A percentile compares a stretch with the other conserved stretches of the same genome.
Evolutionary conservation across 2,797 vertebrate species (phyloP).

Genomic region (Silurus aristotelis): DNA sequence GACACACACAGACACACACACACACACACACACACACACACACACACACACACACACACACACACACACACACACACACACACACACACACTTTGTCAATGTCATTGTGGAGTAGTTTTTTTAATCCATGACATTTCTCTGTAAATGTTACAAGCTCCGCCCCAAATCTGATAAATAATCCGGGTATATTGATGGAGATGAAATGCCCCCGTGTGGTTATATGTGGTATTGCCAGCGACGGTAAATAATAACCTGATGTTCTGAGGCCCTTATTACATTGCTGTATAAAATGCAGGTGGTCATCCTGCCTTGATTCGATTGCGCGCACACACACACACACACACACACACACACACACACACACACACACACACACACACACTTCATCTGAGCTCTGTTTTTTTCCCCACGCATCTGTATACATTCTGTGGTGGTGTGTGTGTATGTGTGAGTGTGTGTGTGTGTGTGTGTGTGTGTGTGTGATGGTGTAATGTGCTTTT

Average conservation of each 20-base stretch:
- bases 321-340: neutral
- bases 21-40: no score
- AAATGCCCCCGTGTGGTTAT: constrained; percentile 47
- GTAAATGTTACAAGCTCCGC: neutral
- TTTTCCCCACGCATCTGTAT: neutral
- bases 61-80: no score
- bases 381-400: neutral
- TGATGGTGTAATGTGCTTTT: no score
- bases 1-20: no score
- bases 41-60: no score
- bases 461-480: no score
- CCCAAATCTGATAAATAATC: constrained; percentile 2
- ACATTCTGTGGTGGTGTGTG: constrained; percentile 7
- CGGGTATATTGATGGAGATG: neutral
- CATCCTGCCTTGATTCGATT: no score
- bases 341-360: neutral
- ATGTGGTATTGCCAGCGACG: neutral
- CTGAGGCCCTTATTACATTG: no score
- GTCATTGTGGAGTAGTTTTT: neutral
- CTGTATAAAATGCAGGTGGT: no score
- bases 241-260: neutral
- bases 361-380: no score
- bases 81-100: no score
- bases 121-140: neutral
- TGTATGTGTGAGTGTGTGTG: neutral